Evolutionary conservation across 2,888 invertebrate genomes (phyloP).

Genomic region (Scelioninae gen. 1): DNA sequence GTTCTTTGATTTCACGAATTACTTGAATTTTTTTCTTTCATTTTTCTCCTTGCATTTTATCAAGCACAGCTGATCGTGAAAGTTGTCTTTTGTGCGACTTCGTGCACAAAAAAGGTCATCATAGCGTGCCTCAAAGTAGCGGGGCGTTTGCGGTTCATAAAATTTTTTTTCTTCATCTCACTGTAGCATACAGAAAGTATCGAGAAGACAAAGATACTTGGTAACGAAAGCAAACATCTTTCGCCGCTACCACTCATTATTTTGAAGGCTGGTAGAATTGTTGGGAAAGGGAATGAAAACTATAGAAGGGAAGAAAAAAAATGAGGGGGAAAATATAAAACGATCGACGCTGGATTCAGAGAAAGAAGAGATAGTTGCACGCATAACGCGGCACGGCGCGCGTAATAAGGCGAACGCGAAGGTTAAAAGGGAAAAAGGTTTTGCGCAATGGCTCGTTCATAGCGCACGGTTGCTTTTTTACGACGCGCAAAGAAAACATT

Average conservation of each 20-base stretch:
- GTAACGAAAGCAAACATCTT: conserved; percentile 60
- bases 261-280: conserved; percentile 59
- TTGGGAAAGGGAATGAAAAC: conserved; percentile 48
- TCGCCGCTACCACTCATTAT: conserved; percentile 60
- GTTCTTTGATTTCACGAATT: conserved; percentile 36
- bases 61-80: conserved; percentile 54
- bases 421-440: conserved; percentile 66
- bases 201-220: conserved; percentile 56
- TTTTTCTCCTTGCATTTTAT: conserved; percentile 36
- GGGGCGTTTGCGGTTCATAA: conserved; percentile 64
- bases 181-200: conserved; percentile 34
- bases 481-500: conserved; percentile 66
- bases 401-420: conserved; percentile 65
- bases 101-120: conserved; percentile 61
- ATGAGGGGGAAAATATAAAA: conserved; percentile 24
- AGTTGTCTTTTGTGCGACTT: conserved; percentile 54
- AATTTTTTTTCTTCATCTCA: conserved; percentile 52
- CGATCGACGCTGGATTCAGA: conserved; percentile 41
- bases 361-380: conserved; percentile 58
- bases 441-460: conserved; percentile 63
- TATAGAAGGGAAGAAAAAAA: conserved; percentile 27
- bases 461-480: conserved; percentile 66
- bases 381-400: conserved; percentile 57
- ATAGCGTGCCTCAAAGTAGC: conserved; percentile 62
- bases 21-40: conserved; percentile 31